A percentile compares a stretch with the other conserved stretches of the same genome.
Conservation (phyloP, 2,797 vertebrate species). For the Tinamus major region DNA sequence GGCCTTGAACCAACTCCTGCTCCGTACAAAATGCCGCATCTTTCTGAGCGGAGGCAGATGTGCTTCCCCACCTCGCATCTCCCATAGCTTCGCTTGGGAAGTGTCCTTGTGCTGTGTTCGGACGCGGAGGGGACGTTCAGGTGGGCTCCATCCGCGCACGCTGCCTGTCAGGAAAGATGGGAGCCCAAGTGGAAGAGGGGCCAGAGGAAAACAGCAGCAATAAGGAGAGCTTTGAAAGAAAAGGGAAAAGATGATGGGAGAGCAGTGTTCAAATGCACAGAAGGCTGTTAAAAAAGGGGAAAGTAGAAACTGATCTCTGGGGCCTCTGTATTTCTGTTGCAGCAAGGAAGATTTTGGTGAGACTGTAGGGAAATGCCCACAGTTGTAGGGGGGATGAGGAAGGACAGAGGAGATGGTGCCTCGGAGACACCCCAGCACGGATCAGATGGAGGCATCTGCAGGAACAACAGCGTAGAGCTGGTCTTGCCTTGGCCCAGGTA, state of each 20-base stretch:
- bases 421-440: neutral
- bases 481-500: neutral
- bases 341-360: neutral
- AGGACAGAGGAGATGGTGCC: neutral
- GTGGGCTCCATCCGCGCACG: neutral
- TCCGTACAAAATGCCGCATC: neutral
- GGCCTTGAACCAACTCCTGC: conserved; percentile 4
- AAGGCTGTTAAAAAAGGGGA: neutral
- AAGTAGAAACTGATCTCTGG: neutral
- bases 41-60: conserved; percentile 17
- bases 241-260: neutral
- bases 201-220: neutral
- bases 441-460: neutral
- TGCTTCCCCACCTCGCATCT: neutral
- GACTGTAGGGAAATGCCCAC: neutral
- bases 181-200: neutral
- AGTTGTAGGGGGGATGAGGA: neutral
- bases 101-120: neutral
- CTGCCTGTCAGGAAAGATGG: neutral
- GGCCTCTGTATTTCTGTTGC: neutral
- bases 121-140: fast-evolving
- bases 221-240: neutral
- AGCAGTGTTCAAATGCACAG: neutral
- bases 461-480: fast-evolving
- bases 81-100: neutral